These are phyloP conservation scores for Araneus ventricosus DNA, from an alignment of 1,140 invertebrate genomes.

Conservation along the genomic window DNA sequence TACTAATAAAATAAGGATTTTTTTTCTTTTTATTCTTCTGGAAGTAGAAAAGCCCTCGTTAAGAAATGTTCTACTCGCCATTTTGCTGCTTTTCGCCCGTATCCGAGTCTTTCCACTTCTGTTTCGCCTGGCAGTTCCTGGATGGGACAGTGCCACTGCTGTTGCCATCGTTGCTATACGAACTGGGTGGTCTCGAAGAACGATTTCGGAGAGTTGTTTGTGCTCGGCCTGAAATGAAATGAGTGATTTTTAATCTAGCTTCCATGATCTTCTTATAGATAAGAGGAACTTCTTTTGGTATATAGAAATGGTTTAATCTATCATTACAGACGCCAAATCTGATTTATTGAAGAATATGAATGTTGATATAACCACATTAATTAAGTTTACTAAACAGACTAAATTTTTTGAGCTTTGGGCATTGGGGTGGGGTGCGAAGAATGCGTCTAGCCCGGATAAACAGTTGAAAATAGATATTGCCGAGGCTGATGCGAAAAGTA, in stretches of 20 bases:
- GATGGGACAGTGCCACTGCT: conserved; percentile 80
- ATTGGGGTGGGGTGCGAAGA: too few relatives aligned
- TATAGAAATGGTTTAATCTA: background rate
- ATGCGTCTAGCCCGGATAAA: too few relatives aligned
- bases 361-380: too few relatives aligned
- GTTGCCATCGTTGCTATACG: conserved; percentile 81
- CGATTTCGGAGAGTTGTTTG: conserved; percentile 77
- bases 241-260: background rate
- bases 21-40: background rate
- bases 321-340: background rate
- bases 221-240: conserved; percentile 68
- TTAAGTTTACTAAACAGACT: too few relatives aligned
- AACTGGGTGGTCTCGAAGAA: conserved; percentile 79
- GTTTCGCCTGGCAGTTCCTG: conserved; percentile 79
- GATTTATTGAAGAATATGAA: too few relatives aligned
- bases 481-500: too few relatives aligned
- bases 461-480: too few relatives aligned
- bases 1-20: conserved; percentile 12
- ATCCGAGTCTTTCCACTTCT: conserved; percentile 76
- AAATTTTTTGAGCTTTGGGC: too few relatives aligned
- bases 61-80: conserved; percentile 19
- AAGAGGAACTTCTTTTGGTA: background rate
- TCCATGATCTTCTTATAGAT: background rate
- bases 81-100: conserved; percentile 41
- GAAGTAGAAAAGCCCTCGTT: background rate